Evolutionary conservation across 1,140 invertebrate genomes (phyloP).

Genomic region (Nomia melanderi): DNA sequence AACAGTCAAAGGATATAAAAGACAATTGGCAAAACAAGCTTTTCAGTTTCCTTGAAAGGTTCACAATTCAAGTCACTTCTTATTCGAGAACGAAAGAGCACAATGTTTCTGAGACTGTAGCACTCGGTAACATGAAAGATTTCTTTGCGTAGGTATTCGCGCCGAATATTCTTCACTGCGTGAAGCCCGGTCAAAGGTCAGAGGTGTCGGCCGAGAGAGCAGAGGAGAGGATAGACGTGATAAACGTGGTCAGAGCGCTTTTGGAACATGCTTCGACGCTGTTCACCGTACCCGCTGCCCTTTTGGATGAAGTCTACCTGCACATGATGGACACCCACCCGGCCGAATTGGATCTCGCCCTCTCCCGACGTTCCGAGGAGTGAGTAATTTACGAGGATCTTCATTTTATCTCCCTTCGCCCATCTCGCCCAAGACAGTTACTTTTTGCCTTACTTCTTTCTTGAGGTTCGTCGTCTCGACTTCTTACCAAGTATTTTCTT

Average conservation of each 20-base stretch:
- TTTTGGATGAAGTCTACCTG: slow-evolving; percentile 92
- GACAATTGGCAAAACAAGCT: too few relatives aligned
- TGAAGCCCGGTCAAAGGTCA: slow-evolving; percentile 85
- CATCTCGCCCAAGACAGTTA: neutral
- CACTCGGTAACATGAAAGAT: too few relatives aligned
- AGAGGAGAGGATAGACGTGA: slow-evolving; percentile 92
- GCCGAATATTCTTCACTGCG: slow-evolving; percentile 93
- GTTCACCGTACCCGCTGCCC: slow-evolving; percentile 89
- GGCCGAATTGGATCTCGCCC: slow-evolving; percentile 85
- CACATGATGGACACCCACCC: slow-evolving; percentile 92
- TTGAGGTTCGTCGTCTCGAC: neutral
- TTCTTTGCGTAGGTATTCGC: slow-evolving; percentile 86
- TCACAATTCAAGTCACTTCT: too few relatives aligned
- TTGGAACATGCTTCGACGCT: slow-evolving; percentile 90
- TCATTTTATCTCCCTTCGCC: neutral
- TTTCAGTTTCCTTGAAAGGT: too few relatives aligned
- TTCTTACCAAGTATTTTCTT: too few relatives aligned
- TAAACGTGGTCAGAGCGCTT: slow-evolving; percentile 91
- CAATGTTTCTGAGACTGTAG: neutral
- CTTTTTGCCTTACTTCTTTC: neutral
- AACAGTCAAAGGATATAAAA: too few relatives aligned
- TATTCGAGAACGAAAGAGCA: too few relatives aligned
- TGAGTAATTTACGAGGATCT: slow-evolving; percentile 69
- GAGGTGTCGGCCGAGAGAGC: slow-evolving; percentile 85
- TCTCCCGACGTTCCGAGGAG: slow-evolving; percentile 83